These are phyloP conservation scores for Alosa alosa DNA, from an alignment of 2,113 vertebrate genomes.

Conservation along the genomic window DNA sequence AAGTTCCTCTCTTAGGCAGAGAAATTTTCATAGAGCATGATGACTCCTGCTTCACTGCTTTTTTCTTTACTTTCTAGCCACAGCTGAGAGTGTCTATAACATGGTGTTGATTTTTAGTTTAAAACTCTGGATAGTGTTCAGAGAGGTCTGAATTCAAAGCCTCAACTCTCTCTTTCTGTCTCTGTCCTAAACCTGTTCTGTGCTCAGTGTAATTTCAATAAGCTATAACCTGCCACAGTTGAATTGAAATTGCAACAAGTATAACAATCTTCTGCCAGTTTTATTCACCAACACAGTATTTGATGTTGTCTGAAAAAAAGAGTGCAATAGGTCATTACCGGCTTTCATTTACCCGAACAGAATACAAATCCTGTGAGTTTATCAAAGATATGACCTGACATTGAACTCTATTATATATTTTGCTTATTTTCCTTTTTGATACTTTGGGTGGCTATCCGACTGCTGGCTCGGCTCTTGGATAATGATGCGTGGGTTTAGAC, in stretches of 20 bases:
- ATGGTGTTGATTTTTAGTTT: constrained; percentile 16
- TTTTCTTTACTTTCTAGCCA: constrained; percentile 3
- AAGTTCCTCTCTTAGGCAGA: constrained; percentile 30
- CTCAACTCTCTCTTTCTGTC: constrained; percentile 9
- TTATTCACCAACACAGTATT: background rate
- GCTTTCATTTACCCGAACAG: background rate
- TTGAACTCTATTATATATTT: background rate
- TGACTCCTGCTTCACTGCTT: background rate
- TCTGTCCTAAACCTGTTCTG: constrained; percentile 20
- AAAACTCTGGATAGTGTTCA: constrained; percentile 27
- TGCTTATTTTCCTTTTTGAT: background rate
- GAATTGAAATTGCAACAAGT: background rate
- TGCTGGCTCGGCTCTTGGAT: background rate
- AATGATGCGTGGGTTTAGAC: background rate
- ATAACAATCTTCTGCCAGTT: background rate
- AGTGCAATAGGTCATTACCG: background rate
- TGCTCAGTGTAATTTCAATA: constrained; percentile 7
- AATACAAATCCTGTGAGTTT: background rate
- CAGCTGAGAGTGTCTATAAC: constrained; percentile 8
- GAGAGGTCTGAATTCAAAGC: background rate
- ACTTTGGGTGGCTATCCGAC: background rate
- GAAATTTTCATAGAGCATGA: constrained; percentile 24
- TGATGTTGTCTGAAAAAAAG: background rate
- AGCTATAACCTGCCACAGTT: background rate
- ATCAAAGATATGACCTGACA: background rate